These are phyloP conservation scores for Otis tarda DNA, from an alignment of 2,113 vertebrate species.

Conservation along the genomic window DNA sequence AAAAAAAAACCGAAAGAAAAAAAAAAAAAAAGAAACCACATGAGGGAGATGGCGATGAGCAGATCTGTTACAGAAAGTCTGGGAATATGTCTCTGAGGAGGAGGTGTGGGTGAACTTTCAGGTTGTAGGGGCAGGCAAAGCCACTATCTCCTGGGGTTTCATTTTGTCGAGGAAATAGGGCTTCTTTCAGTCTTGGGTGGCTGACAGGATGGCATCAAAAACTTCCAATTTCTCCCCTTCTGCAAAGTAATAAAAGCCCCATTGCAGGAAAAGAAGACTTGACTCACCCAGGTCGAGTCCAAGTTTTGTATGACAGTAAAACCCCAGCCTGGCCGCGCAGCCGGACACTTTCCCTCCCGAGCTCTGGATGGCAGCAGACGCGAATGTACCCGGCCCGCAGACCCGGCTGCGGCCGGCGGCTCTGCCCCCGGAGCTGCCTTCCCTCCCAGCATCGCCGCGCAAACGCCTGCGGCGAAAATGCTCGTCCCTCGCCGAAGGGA, in stretches of 20 bases:
- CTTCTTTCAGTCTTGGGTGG: background rate
- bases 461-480: background rate
- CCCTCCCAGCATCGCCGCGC: background rate
- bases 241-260: background rate
- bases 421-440: background rate
- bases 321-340: background rate
- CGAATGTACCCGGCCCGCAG: background rate
- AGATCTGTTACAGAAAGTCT: background rate
- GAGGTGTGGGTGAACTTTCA: background rate
- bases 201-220: background rate
- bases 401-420: background rate
- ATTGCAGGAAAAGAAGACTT: background rate
- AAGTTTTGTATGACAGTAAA: fast-evolving
- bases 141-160: background rate
- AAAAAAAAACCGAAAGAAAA: too few relatives aligned
- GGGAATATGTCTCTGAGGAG: background rate
- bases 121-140: background rate
- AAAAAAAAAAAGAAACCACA: too few relatives aligned
- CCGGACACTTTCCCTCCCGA: background rate
- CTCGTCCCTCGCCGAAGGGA: background rate
- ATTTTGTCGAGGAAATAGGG: background rate
- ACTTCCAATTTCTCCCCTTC: background rate
- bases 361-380: conserved; percentile 53
- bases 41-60: background rate
- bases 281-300: background rate